These are phyloP conservation scores for Sesamia nonagrioides DNA, from an alignment of 1,140 invertebrate species.

Conservation along the genomic window DNA sequence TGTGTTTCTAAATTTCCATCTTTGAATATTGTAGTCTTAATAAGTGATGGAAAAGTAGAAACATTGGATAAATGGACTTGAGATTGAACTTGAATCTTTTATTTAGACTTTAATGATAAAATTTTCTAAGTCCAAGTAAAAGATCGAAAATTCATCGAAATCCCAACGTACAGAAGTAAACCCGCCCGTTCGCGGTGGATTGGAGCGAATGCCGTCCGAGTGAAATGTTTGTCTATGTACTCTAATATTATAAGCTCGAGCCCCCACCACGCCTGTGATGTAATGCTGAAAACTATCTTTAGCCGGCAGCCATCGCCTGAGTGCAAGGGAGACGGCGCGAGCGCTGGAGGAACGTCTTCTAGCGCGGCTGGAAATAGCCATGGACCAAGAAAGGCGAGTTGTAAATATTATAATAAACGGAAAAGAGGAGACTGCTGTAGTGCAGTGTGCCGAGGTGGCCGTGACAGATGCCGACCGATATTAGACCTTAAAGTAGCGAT, in stretches of 20 bases:
- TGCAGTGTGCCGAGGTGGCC: slow-evolving; percentile 86
- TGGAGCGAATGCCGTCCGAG: slow-evolving; percentile 81
- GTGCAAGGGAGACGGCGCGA: slow-evolving; percentile 73
- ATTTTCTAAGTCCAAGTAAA: slow-evolving; percentile 51
- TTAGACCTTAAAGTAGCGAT: slow-evolving; percentile 56
- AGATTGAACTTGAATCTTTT: slow-evolving; percentile 49
- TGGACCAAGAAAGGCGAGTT: slow-evolving; percentile 88
- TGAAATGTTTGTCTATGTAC: slow-evolving; percentile 86
- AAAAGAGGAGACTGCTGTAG: slow-evolving; percentile 82
- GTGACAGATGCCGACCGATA: slow-evolving; percentile 66
- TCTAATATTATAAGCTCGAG: slow-evolving; percentile 87
- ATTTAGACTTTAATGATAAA: slow-evolving; percentile 25
- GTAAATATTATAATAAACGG: slow-evolving; percentile 87
- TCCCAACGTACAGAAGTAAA: slow-evolving; percentile 74
- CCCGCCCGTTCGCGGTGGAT: slow-evolving; percentile 72
- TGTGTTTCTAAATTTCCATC: slow-evolving; percentile 14
- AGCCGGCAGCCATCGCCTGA: slow-evolving; percentile 64
- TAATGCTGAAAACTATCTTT: slow-evolving; percentile 83
- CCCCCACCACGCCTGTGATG: slow-evolving; percentile 85
- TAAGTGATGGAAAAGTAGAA: slow-evolving; percentile 29
- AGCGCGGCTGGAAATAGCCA: slow-evolving; percentile 86
- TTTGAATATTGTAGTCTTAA: not conserved
- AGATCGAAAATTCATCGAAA: slow-evolving; percentile 52
- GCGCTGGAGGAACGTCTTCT: slow-evolving; percentile 71
- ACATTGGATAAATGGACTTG: not conserved